These are phyloP conservation scores for Artemisiospiza belli DNA, from an alignment of 2,113 vertebrate species.

Conservation along the genomic window DNA sequence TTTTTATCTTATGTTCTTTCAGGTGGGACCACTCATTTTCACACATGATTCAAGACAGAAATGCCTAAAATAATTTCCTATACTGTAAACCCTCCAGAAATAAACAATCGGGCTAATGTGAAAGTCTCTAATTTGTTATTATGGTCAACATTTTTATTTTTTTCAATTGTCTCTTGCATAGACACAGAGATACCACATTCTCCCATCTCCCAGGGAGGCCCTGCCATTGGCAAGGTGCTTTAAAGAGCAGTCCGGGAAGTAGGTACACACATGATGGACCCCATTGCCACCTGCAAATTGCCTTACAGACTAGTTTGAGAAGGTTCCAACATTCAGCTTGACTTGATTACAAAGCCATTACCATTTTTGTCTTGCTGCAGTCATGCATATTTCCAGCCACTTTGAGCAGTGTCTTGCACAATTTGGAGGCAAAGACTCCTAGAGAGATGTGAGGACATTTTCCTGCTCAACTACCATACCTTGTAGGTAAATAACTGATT, in stretches of 20 bases:
- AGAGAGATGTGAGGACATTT: background rate
- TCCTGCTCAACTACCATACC: background rate
- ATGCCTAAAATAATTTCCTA: background rate
- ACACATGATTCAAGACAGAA: background rate
- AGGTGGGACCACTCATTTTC: background rate
- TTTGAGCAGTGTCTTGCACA: background rate
- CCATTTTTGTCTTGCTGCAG: background rate
- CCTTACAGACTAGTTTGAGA: background rate
- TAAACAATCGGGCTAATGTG: background rate
- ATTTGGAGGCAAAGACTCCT: background rate
- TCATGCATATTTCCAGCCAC: background rate
- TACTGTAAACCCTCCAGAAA: background rate
- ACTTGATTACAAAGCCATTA: background rate
- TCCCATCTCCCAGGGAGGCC: background rate
- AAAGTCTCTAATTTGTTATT: background rate
- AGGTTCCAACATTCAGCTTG: accelerated
- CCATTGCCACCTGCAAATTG: background rate
- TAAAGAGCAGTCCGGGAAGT: background rate
- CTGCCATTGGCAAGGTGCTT: background rate
- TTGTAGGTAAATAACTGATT: background rate
- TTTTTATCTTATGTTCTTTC: background rate
- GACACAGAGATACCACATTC: background rate
- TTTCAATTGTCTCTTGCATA: background rate
- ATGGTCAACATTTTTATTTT: background rate
- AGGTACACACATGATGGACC: background rate